Conservation (phyloP, 2,113 vertebrate genomes). For the Gymnogyps californianus region DNA sequence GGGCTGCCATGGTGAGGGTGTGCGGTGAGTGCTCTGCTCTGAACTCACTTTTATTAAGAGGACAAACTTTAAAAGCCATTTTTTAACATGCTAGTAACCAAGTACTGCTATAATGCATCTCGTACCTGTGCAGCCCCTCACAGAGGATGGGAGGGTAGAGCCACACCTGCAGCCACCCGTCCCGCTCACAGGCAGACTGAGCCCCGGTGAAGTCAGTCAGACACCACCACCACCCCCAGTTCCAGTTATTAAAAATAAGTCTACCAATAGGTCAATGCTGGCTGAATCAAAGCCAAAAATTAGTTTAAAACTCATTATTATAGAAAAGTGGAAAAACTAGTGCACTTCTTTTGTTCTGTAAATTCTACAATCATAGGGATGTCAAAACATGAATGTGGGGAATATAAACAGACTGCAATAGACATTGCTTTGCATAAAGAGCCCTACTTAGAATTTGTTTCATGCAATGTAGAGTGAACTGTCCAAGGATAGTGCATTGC, state of each 20-base stretch:
- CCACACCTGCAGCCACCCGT: not conserved
- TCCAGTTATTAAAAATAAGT: not conserved
- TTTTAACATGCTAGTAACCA: not conserved
- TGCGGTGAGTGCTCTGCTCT: not conserved
- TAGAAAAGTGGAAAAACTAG: not conserved
- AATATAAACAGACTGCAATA: not conserved
- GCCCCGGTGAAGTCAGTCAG: no score
- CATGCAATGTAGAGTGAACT: not conserved
- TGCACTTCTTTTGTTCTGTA: not conserved
- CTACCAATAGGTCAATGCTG: fast-evolving
- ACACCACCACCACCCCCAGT: no score
- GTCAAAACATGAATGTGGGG: not conserved
- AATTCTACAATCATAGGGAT: not conserved
- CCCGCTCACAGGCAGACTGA: not conserved
- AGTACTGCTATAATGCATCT: not conserved
- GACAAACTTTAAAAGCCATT: not conserved
- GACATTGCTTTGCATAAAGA: not conserved
- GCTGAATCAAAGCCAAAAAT: not conserved
- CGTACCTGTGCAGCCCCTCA: no score
- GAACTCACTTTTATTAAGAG: not conserved
- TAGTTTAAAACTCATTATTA: not conserved
- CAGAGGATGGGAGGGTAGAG: not conserved
- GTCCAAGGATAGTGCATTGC: no score
- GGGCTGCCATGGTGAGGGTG: not conserved
- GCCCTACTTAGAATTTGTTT: not conserved